Conservation (phyloP, 2,888 invertebrate genomes). For the Acrobasis consociella region DNA sequence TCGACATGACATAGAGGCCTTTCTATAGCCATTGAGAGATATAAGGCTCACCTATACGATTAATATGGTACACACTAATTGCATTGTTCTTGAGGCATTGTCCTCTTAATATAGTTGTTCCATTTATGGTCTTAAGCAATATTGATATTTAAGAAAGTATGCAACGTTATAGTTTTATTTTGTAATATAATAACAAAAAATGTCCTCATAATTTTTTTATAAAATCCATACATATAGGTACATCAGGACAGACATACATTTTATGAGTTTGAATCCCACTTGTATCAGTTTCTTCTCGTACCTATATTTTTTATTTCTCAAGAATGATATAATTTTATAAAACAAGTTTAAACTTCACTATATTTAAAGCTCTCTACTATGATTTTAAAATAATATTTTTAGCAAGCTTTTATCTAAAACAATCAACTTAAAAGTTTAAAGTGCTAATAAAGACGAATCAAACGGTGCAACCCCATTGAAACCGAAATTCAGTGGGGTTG, state of each 20-base stretch:
- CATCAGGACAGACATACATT: too few species aligned
- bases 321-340: not conserved
- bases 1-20: slow-evolving; percentile 37
- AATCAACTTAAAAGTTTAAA: too few species aligned
- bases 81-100: slow-evolving; percentile 62
- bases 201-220: not conserved
- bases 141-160: not conserved
- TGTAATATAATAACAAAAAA: not conserved
- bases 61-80: slow-evolving; percentile 49
- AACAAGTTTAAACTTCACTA: not conserved
- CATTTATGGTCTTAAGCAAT: not conserved
- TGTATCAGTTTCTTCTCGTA: too few species aligned
- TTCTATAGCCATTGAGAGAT: slow-evolving; percentile 37
- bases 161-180: not conserved
- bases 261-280: too few species aligned
- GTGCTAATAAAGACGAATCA: too few species aligned
- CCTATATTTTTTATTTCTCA: not conserved
- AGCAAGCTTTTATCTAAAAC: too few species aligned
- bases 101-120: slow-evolving; percentile 30
- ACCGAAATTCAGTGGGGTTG: too few species aligned
- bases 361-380: too few species aligned
- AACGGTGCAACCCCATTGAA: too few species aligned
- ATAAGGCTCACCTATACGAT: slow-evolving; percentile 45
- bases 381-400: too few species aligned
- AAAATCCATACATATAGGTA: too few species aligned